A percentile compares a stretch with the other conserved stretches of the same genome.
Evolutionary conservation across 2,797 vertebrate species (phyloP).

Genomic region (Hozukius guyotensis): DNA sequence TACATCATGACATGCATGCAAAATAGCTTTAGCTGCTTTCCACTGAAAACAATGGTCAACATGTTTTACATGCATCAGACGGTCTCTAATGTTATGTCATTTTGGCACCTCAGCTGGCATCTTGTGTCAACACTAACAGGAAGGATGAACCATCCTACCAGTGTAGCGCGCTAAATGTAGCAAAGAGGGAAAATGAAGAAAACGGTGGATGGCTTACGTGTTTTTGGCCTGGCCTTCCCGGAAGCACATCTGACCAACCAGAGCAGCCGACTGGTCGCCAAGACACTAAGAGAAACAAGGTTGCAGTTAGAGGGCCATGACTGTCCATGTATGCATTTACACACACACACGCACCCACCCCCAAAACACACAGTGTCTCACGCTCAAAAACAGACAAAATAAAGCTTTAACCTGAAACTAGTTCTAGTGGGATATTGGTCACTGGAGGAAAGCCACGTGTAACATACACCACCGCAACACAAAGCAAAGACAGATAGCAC

Average conservation of each 20-base stretch:
- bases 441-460: neutral
- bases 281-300: conserved; percentile 85
- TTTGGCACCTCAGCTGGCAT: neutral
- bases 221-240: conserved; percentile 93
- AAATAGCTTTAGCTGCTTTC: neutral
- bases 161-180: no score
- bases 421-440: neutral
- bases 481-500: neutral
- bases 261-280: conserved; percentile 93
- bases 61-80: neutral
- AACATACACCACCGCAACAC: neutral
- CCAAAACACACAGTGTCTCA: neutral
- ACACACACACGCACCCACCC: neutral
- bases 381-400: neutral
- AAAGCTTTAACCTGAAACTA: neutral
- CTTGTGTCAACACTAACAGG: neutral
- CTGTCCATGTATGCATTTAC: neutral
- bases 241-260: conserved; percentile 96
- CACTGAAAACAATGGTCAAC: neutral
- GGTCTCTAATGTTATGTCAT: neutral
- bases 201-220: conserved; percentile 82
- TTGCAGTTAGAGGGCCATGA: neutral
- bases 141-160: no score
- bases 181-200: neutral
- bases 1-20: neutral